Evolutionary conservation across 2,113 vertebrate genomes (phyloP), one percentile per base, ranked within the genome.

Genomic region (Alligator mississippiensis): DNA sequence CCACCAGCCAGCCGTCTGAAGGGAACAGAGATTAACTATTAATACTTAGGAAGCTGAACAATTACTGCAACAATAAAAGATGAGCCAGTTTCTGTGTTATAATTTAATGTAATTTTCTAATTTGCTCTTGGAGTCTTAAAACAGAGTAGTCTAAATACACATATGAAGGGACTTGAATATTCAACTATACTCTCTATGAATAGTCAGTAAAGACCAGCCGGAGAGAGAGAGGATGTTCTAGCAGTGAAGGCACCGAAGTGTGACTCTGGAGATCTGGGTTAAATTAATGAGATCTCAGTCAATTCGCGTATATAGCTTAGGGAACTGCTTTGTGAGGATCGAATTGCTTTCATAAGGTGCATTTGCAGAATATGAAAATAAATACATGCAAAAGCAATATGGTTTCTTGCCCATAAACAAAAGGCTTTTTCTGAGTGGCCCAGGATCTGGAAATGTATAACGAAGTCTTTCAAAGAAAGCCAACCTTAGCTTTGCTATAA

Each of bases 241-340:
- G 47, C 47, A 47, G 47, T 47, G 47, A 47, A 47, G 47, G 47
- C 47, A 47, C 47, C 9, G 47, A 47, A 47, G 47, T 47, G 47
- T 47, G 47, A 47, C 47, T 47, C 47, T 9, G 47, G 47, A 47
- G 47, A 47, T 47, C 47, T 47, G 47, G 47, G 47, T 47, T 47
- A 47, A 47, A 47, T 47, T 47, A 47, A 47, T 47, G 47, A 47
- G 47, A 47, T 47, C 47, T 47, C 47, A 84, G 87, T 70, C 81
- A 96, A 96, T 93, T 77, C 85, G 94, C 92, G 82, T 84, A 61
- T 58, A 84, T 94, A 89, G 84, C 90, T 94, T 93, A 82, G 93
- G 80, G 87, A 93, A 95, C 92, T 84, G 66, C 80, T 38, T 2
- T 3, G 27, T 87, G 87, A 89, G 86, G 96, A 58, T 79, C 59